Evolutionary conservation across 2,888 invertebrate species (phyloP), one percentile per base, ranked within the genome.

Genomic region (Agrotis ipsilon): DNA sequence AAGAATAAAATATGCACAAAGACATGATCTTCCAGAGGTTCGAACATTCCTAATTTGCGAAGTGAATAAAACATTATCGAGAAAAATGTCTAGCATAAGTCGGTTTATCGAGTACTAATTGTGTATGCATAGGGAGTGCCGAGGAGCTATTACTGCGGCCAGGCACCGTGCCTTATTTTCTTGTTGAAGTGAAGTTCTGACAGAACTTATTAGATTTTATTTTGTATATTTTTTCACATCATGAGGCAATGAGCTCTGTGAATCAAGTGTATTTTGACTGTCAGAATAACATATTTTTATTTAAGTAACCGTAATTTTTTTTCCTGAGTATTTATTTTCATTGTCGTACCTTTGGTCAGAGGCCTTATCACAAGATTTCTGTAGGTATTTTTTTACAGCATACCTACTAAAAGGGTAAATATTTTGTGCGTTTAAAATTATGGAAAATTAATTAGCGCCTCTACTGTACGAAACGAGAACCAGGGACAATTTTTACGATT

Each of bases 41-140:
- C 49, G 51, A 32, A 55, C 51, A 76, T 68, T 68, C 64, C 16
- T 69, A 80, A 74, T 83, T 80, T 73, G 52, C 19, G 55, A 66
- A 55, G 62, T 84, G 83, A 84, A 82, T 84, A 78, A 83, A 76
- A 75, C 60, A 84, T 82, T 68, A 39, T 68, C 48, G 9, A 67
- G 64, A 75, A 72, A 76, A 73, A 72, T 59, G 66, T 72, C 72
- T 63, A 59, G 43, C 70, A 60, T 63, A 79, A 71, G 59, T 68
- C 57, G 60, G n/a, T 72, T 61, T 74, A 74, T 80, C 57, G 74
- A 55, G 63, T 46, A 45, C 74, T 84, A 78, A 85, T 86, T 85
- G 72, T 75, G 84, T 84, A 84, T 84, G 81, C 85, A 80, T 78
- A 70, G 58, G 57, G 51, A 59, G 68, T 45, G 27, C 32, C 21